Conservation (phyloP, 2,888 invertebrate genomes). For the Uropetala carovei region DNA sequence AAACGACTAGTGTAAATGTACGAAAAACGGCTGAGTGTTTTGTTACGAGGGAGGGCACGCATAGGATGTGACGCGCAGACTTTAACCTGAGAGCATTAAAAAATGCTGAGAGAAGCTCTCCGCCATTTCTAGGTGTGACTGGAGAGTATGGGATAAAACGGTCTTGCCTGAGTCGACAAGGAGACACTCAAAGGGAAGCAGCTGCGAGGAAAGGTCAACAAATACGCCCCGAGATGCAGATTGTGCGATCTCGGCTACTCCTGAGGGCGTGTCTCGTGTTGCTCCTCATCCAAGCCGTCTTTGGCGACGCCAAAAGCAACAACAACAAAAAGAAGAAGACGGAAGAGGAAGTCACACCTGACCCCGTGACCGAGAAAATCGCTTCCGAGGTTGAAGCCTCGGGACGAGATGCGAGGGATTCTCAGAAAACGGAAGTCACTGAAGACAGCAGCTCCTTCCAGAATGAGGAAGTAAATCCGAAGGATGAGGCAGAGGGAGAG, state of each 20-base stretch:
- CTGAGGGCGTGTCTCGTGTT: constrained; percentile 36
- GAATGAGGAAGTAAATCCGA: not conserved
- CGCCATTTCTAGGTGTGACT: constrained; percentile 2
- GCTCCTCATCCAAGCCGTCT: not conserved
- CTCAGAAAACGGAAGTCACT: not conserved
- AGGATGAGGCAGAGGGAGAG: not conserved
- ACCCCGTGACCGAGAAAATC: not conserved
- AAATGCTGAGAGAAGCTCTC: constrained; percentile 49
- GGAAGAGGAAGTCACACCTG: constrained; percentile 5
- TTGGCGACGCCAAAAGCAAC: not conserved
- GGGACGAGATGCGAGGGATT: not conserved
- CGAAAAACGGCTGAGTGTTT: not conserved
- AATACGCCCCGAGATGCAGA: constrained; percentile 10
- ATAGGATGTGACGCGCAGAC: not conserved
- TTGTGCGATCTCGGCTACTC: not conserved
- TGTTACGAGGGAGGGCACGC: not conserved
- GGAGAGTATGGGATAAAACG: constrained; percentile 40
- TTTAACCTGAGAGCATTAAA: constrained; percentile 33
- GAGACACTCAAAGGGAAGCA: constrained; percentile 36
- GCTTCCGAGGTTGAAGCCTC: not conserved
- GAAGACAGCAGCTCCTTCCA: not conserved
- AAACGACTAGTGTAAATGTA: not conserved
- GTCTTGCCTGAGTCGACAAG: constrained; percentile 45
- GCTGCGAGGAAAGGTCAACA: constrained; percentile 18
- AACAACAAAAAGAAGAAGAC: not conserved